Evolutionary conservation across 2,113 vertebrate genomes (phyloP), one percentile per base, ranked within the genome.

Genomic region (Larimichthys polyactis): DNA sequence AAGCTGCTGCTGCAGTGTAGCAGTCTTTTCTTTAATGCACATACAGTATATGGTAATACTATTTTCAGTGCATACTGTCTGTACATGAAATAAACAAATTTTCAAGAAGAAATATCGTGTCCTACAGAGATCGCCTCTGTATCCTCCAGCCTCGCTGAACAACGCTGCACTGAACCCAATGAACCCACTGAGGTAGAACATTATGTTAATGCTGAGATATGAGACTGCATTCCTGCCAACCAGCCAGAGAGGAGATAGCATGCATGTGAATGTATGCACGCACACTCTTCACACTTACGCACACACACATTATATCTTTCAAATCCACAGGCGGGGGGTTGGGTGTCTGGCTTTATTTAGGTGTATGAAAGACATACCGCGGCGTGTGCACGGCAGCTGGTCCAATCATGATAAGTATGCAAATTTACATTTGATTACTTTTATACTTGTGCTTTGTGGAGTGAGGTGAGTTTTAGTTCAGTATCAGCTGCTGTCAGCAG

Each of bases 361-460:
- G 43, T 51, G 20, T 5, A 66, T 83, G 82, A 85, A 85, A 84
- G 85, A 75, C 81, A 62, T 19, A 46, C 72, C 9, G 74, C 62
- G 0, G 86, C 8, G 73, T 71, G 73, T 59, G 55, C 60, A n/a
- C 19, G 49, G 79, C 81, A 84, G 82, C 86, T 85, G 78, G 71
- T 79, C 71, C 78, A 88, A 88, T 88, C 87, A 90, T 64, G 83
- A 90, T 87, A 91, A 90, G 82, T 80, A 89, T 89, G 86, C 84
- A 87, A 90, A 92, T 92, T 49, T 54, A 72, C 63, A 73, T 87
- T 69, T 89, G 91, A 92, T 89, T 86, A 87, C 84, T 86, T 83
- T 86, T 80, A 70, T 79, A 67, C 60, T 46, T 22, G 71, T 69
- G 79, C 77, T 87, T 89, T 82, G 79, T 87, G 80, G 65, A 79